These are phyloP conservation scores for Bibio marci DNA, from an alignment of 2,888 invertebrate genomes.

Conservation along the genomic window DNA sequence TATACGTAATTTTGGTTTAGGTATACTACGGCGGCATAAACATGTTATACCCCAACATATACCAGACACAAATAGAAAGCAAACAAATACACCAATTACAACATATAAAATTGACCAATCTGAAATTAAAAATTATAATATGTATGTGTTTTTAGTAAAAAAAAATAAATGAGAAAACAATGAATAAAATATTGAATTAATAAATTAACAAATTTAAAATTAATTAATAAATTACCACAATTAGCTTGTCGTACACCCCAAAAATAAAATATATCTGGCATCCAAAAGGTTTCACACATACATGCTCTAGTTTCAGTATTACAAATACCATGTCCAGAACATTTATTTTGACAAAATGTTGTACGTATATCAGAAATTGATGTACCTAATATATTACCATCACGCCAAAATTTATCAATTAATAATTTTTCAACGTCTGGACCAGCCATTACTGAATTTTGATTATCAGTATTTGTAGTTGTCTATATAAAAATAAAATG, in stretches of 20 bases:
- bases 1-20: constrained; percentile 32
- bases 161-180: constrained; percentile 2
- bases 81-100: constrained; percentile 50
- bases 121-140: constrained; percentile 22
- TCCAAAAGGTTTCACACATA: constrained; percentile 92
- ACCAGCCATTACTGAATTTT: constrained; percentile 32
- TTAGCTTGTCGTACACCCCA: constrained; percentile 53
- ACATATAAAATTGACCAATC: constrained; percentile 92
- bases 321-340: constrained; percentile 83
- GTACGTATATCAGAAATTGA: constrained; percentile 67
- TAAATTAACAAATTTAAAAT: background rate
- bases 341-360: constrained; percentile 77
- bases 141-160: constrained; percentile 1
- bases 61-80: constrained; percentile 41
- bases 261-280: constrained; percentile 62
- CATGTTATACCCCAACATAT: constrained; percentile 46
- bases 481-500: constrained; percentile 6
- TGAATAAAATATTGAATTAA: background rate
- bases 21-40: constrained; percentile 35
- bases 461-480: constrained; percentile 22
- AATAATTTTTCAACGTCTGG: constrained; percentile 47
- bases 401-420: constrained; percentile 48
- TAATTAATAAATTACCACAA: constrained; percentile 42
- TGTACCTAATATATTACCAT: constrained; percentile 48
- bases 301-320: constrained; percentile 69